These are phyloP conservation scores for Crambe crambe DNA, from an alignment of 37 sponge, comb jelly and placozoan genomes.

Conservation along the genomic window DNA sequence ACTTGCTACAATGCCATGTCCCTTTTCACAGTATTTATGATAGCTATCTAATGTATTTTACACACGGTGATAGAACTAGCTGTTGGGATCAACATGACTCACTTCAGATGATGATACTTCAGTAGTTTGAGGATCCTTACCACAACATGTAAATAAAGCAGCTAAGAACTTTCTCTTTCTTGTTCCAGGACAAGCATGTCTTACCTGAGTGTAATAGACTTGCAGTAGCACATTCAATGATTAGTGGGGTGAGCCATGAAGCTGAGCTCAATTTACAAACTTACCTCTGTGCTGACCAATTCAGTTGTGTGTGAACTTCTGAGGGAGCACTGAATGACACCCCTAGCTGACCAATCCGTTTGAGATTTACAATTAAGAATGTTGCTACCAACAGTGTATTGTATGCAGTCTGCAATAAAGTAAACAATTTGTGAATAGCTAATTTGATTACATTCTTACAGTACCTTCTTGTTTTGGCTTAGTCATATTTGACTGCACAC, in stretches of 20 bases:
- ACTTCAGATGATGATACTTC: too few species aligned
- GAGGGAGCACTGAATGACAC: slow-evolving; percentile 31
- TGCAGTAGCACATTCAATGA: not conserved
- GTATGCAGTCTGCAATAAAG: slow-evolving; percentile 15
- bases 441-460: not conserved
- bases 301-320: not conserved
- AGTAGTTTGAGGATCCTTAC: not conserved
- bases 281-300: not conserved
- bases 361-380: slow-evolving; percentile 57
- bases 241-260: too few species aligned
- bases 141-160: not conserved
- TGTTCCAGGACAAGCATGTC: not conserved
- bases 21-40: too few species aligned
- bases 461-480: not conserved
- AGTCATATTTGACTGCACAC: not conserved
- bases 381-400: slow-evolving; percentile 19
- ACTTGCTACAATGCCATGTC: too few species aligned
- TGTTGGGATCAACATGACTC: too few species aligned
- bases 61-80: too few species aligned
- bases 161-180: not conserved
- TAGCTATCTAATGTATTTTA: too few species aligned
- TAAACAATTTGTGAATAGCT: not conserved
- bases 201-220: not conserved
- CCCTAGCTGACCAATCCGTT: slow-evolving; percentile 38
- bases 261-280: too few species aligned